Percentiles rank a stretch among this genome's conserved stretches.
phyloP scores from a whole-genome alignment of 2,113 vertebrate species.

The Sturnira hondurensis region DNA sequence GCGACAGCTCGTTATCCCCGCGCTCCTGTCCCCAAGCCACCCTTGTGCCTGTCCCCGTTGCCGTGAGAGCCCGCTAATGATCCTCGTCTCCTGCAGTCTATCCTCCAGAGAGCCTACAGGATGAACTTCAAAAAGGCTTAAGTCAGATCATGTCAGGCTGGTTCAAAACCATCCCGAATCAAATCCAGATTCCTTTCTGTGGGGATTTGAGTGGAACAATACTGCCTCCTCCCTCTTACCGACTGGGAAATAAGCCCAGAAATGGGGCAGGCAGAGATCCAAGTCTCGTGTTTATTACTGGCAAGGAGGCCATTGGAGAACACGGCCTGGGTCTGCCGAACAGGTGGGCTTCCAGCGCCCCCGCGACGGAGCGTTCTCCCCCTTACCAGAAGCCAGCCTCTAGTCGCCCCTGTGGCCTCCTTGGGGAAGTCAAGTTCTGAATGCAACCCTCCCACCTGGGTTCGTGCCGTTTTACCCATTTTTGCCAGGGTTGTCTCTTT shows the following conservation, averaged over 20 bases:
- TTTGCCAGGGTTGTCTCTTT: neutral
- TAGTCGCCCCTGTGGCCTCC: neutral
- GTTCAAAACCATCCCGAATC: neutral
- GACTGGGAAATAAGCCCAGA: neutral
- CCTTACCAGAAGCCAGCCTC: neutral
- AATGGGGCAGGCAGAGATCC: neutral
- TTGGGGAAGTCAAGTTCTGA: too few species aligned
- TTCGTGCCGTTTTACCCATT: neutral
- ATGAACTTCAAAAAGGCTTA: neutral
- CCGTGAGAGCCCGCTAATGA: neutral
- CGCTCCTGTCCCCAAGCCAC: neutral
- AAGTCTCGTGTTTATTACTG: neutral
- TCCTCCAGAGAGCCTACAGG: neutral
- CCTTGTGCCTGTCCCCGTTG: neutral
- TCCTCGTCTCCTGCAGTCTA: rapidly evolving
- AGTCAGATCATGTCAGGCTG: neutral
- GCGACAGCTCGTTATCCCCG: neutral
- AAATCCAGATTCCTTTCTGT: neutral
- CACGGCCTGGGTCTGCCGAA: neutral
- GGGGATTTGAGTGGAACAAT: neutral
- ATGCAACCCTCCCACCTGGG: too few species aligned
- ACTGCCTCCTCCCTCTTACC: rapidly evolving
- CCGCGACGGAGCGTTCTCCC: neutral
- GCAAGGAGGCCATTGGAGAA: too few species aligned
- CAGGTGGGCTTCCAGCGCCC: neutral